These are phyloP conservation scores for Sinella curviseta DNA, from an alignment of 1,140 invertebrate genomes.

Conservation along the genomic window DNA sequence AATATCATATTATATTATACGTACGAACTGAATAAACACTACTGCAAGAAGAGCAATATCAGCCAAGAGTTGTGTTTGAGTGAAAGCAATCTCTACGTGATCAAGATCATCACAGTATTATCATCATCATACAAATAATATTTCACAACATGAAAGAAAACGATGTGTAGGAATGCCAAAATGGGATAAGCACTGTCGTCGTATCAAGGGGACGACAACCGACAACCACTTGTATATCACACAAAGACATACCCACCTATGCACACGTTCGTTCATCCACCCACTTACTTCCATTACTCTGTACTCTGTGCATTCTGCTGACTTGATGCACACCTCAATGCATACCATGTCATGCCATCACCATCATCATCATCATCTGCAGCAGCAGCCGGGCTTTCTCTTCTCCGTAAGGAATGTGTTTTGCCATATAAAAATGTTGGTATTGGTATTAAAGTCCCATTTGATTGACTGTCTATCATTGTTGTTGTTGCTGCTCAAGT, in stretches of 20 bases:
- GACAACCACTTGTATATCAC: neutral
- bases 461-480: too few species aligned
- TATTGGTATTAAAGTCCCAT: too few species aligned
- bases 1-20: too few species aligned
- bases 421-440: neutral
- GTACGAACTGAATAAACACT: neutral
- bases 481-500: too few species aligned
- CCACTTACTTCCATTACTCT: too few species aligned
- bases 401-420: neutral
- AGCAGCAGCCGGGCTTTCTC: too few species aligned
- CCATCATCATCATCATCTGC: too few species aligned
- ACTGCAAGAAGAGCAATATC: neutral
- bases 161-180: neutral
- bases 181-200: conserved; percentile 9
- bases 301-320: too few species aligned
- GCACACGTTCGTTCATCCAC: too few species aligned
- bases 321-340: too few species aligned
- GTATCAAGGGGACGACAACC: neutral
- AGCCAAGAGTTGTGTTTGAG: neutral
- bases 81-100: conserved; percentile 9
- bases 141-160: neutral
- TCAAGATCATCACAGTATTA: neutral
- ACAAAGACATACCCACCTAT: neutral
- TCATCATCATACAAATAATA: conserved; percentile 4
- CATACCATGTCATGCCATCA: too few species aligned